Evolutionary conservation across 2,113 vertebrate genomes (phyloP).

Genomic region (Holacanthus passer): DNA sequence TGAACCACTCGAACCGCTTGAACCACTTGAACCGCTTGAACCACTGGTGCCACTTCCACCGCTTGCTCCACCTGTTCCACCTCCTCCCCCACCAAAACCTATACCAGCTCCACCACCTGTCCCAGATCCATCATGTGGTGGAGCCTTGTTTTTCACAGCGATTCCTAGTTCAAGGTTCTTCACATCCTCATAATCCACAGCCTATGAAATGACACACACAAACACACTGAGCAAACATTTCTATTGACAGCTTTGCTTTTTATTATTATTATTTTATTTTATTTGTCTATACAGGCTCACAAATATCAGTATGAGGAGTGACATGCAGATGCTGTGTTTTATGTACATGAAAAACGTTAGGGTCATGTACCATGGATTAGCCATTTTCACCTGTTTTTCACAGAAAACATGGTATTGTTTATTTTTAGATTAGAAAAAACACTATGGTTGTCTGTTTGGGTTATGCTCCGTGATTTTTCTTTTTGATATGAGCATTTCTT

Average conservation of each 20-base stretch:
- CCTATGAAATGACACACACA: conserved; percentile 74
- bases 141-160: conserved; percentile 83
- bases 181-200: conserved; percentile 90
- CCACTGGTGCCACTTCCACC: neutral
- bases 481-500: no score
- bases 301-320: neutral
- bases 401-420: no score
- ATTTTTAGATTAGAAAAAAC: no score
- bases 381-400: neutral
- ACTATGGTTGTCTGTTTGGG: no score
- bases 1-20: neutral
- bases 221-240: neutral
- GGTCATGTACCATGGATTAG: neutral
- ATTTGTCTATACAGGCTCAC: neutral
- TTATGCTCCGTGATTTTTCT: no score
- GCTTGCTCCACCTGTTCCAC: neutral
- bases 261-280: no score
- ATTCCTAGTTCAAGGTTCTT: conserved; percentile 84
- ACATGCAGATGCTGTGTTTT: neutral
- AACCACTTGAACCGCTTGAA: fast-evolving
- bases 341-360: neutral
- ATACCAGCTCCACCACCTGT: neutral
- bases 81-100: conserved; percentile 30
- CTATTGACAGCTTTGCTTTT: no score
- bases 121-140: neutral